phyloP scores from a whole-genome alignment of 64 coral and sea anemone species.

The Exaiptasia diaphana region DNA sequence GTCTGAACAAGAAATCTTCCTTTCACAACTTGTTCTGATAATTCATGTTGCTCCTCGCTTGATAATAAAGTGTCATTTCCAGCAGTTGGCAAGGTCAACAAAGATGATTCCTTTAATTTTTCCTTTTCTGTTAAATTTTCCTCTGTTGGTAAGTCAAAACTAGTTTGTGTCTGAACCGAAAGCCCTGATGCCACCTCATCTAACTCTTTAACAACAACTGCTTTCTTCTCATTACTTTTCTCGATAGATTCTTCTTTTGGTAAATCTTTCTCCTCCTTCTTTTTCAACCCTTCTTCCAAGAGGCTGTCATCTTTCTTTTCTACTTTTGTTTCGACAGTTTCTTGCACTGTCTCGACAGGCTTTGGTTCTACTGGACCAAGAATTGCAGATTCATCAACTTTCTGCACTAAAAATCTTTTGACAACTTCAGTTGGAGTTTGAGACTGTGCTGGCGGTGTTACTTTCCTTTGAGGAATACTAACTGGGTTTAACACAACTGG shows the following conservation, averaged over 20 bases:
- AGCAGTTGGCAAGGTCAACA: too few species aligned
- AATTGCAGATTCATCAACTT: slow-evolving; percentile 5
- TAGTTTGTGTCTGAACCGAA: slow-evolving; percentile 3
- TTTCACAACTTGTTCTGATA: too few species aligned
- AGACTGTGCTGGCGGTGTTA: neutral
- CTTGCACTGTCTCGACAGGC: neutral
- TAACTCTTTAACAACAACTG: neutral
- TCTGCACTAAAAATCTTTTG: slow-evolving; percentile 2
- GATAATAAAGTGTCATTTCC: too few species aligned
- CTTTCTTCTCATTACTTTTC: neutral
- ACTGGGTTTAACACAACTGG: slow-evolving; percentile 53
- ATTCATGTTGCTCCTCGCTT: too few species aligned
- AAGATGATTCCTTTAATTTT: too few species aligned
- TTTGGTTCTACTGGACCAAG: neutral
- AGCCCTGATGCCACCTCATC: neutral
- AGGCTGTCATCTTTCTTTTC: neutral
- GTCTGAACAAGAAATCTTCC: neutral
- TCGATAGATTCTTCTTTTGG: neutral
- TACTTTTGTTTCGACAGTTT: neutral
- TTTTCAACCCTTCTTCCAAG: neutral
- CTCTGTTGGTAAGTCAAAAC: neutral
- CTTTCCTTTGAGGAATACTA: neutral
- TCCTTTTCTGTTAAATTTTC: too few species aligned
- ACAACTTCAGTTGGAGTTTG: neutral
- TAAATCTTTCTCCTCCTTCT: neutral